Conservation (phyloP, 2,113 vertebrate species). For the Craseonycteris thonglongyai region DNA sequence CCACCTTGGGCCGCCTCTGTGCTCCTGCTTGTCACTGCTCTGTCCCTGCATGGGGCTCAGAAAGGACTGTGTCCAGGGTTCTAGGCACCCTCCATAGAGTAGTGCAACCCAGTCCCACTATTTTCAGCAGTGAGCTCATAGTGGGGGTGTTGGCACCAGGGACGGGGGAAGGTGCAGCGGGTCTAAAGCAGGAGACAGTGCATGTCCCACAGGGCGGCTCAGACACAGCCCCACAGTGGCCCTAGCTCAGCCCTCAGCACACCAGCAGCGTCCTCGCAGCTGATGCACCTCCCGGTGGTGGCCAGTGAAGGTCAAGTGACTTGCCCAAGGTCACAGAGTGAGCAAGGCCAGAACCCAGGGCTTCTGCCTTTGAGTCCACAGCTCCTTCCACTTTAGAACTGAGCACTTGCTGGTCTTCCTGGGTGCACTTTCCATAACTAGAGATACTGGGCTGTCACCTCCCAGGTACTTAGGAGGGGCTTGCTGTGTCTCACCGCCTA, state of each 20-base stretch:
- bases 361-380: not conserved
- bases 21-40: not conserved
- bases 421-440: not conserved
- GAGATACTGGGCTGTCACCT: not conserved
- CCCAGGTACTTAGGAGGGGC: too few relatives aligned
- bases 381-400: not conserved
- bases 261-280: not conserved
- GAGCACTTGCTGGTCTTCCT: not conserved
- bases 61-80: fast-evolving
- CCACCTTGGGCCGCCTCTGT: not conserved
- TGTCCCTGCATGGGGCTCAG: not conserved
- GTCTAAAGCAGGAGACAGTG: not conserved
- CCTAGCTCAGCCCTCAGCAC: fast-evolving
- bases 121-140: not conserved
- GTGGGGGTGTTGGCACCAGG: not conserved
- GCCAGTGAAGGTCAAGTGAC: not conserved
- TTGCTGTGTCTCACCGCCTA: not conserved
- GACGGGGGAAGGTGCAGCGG: fast-evolving
- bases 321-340: not conserved
- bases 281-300: not conserved
- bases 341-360: not conserved
- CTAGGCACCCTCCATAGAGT: fast-evolving
- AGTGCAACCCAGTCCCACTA: not conserved
- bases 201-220: not conserved
- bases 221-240: too few relatives aligned